These are phyloP conservation scores for Neoniphon sammara DNA, from an alignment of 2,797 vertebrate genomes.

Conservation along the genomic window DNA sequence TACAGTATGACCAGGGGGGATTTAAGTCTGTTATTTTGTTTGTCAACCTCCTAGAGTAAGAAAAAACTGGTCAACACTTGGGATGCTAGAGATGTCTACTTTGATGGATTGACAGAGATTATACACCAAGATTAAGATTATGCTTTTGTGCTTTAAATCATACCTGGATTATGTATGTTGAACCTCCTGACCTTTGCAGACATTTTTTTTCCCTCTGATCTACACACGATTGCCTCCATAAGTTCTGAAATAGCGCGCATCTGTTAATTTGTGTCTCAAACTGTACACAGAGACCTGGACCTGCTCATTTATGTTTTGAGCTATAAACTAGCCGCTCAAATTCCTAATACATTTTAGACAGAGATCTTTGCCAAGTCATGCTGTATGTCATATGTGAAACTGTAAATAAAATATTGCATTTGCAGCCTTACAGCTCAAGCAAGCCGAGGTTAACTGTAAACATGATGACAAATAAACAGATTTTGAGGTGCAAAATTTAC, in stretches of 20 bases:
- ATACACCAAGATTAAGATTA: conserved; percentile 43
- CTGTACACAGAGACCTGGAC: conserved; percentile 5
- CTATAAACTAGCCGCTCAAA: conserved; percentile 1
- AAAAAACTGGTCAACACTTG: conserved; percentile 8
- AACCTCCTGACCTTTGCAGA: conserved; percentile 27
- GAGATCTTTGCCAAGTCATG: not conserved
- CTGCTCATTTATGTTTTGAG: not conserved
- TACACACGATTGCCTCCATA: conserved; percentile 32
- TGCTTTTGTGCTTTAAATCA: conserved; percentile 47
- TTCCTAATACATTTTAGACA: not conserved
- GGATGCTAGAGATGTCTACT: not conserved
- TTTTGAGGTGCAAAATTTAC: not conserved
- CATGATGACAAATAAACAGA: not conserved
- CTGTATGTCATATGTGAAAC: not conserved
- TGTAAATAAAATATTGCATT: not conserved
- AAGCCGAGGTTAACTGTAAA: not conserved
- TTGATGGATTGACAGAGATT: conserved; percentile 39
- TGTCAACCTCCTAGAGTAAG: conserved; percentile 3
- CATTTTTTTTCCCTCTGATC: not conserved
- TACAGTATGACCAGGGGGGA: conserved; percentile 11
- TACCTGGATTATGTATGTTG: conserved; percentile 62
- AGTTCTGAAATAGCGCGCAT: conserved; percentile 17
- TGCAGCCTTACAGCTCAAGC: not conserved
- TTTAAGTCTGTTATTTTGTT: conserved; percentile 40
- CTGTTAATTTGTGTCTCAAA: not conserved